Percentiles rank a stretch among this genome's conserved stretches.
Evolutionary conservation across 2,888 invertebrate species (phyloP).

Genomic region (Phorcus lineatus): DNA sequence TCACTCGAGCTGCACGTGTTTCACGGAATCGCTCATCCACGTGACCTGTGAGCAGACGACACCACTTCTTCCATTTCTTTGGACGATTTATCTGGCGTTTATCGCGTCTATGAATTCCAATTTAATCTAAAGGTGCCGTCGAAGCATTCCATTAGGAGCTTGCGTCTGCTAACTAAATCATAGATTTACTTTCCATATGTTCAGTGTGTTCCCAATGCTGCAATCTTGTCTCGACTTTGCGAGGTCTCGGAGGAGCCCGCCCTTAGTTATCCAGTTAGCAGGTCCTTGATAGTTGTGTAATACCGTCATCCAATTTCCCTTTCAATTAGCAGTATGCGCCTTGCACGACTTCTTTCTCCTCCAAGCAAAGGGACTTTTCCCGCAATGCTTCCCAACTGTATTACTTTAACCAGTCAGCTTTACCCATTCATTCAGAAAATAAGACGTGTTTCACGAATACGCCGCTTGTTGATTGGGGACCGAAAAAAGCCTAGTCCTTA

Average conservation of each 20-base stretch:
- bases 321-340: constrained; percentile 12
- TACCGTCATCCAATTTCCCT: constrained; percentile 21
- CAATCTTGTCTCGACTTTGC: background rate
- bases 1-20: background rate
- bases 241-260: background rate
- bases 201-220: background rate
- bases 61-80: background rate
- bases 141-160: background rate
- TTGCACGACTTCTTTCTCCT: background rate
- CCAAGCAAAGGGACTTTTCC: background rate
- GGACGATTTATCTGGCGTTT: background rate
- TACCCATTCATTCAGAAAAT: constrained; percentile 20
- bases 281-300: constrained; percentile 18
- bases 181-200: constrained; percentile 10
- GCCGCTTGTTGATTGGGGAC: constrained; percentile 9
- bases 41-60: background rate
- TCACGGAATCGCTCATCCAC: background rate
- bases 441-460: background rate
- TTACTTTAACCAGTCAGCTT: constrained; percentile 11
- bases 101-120: background rate
- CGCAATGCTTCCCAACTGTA: background rate
- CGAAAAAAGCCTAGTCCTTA: constrained; percentile 12
- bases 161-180: background rate
- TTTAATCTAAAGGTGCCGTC: background rate
- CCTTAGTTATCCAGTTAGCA: background rate